These are phyloP conservation scores for Ectobius pallidus DNA, from an alignment of 2,888 invertebrate species.

Conservation along the genomic window DNA sequence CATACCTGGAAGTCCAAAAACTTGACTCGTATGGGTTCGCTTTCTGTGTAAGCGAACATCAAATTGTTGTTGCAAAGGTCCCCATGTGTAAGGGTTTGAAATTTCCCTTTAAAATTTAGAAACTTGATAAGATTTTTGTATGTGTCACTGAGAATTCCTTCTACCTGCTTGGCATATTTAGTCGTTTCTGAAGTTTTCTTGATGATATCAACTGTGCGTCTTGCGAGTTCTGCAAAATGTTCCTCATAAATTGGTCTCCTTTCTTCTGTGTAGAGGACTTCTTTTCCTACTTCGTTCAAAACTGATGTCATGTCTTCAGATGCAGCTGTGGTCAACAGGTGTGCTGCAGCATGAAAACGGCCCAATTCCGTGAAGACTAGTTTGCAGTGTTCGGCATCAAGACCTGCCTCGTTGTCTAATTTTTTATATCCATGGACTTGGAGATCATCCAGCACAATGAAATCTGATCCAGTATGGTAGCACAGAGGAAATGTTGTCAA, in stretches of 20 bases:
- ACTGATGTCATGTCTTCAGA: not conserved
- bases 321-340: not conserved
- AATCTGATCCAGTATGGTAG: not conserved
- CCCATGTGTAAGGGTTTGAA: slow-evolving; percentile 8
- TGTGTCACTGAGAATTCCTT: not conserved
- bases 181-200: not conserved
- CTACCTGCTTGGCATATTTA: not conserved
- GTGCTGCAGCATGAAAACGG: slow-evolving; percentile 24
- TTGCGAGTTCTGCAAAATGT: not conserved
- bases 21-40: not conserved
- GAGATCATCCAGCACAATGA: slow-evolving; percentile 18
- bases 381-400: not conserved
- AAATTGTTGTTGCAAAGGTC: slow-evolving; percentile 7
- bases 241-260: not conserved
- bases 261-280: not conserved
- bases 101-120: not conserved
- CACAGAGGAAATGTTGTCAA: not conserved
- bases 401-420: not conserved
- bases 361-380: slow-evolving; percentile 6
- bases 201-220: not conserved
- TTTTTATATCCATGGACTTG: not conserved
- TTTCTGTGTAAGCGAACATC: not conserved
- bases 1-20: slow-evolving; percentile 37
- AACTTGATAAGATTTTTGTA: not conserved
- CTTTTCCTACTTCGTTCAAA: not conserved